Conservation (phyloP, 2,888 invertebrate species). For the Operophtera brumata region DNA sequence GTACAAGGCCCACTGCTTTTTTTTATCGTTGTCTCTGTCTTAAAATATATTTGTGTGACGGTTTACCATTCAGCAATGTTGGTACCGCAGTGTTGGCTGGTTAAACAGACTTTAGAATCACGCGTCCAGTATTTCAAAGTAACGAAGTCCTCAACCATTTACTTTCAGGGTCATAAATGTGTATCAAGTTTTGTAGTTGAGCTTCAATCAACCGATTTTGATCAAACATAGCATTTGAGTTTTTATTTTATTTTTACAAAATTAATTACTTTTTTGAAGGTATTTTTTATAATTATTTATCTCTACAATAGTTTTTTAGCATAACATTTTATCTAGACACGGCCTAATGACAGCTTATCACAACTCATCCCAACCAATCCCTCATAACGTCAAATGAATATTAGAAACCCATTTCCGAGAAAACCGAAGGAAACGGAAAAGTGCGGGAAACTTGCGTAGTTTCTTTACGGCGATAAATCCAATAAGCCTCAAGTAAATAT, state of each 20-base stretch:
- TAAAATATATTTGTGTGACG: too few species aligned
- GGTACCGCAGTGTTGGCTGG: too few species aligned
- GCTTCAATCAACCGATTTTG: too few species aligned
- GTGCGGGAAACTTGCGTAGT: conserved; percentile 17
- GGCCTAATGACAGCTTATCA: conserved; percentile 9
- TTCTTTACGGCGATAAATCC: conserved; percentile 25
- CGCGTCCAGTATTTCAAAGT: conserved; percentile 2
- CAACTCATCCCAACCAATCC: conserved; percentile 5
- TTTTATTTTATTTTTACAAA: too few species aligned
- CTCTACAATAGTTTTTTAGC: background rate
- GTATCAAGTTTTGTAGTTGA: background rate
- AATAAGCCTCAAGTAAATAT: conserved; percentile 19
- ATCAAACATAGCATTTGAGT: too few species aligned
- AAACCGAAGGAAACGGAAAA: conserved; percentile 1
- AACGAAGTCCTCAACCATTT: conserved; percentile 3
- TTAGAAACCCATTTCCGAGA: conserved; percentile 22
- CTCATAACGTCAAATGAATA: conserved; percentile 22
- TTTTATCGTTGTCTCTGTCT: too few species aligned
- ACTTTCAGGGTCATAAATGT: background rate
- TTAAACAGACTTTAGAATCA: too few species aligned
- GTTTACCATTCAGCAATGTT: too few species aligned
- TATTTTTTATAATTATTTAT: too few species aligned
- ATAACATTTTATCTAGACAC: background rate
- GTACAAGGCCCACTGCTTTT: too few species aligned
- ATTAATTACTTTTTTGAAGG: too few species aligned